Evolutionary conservation across 2,888 invertebrate species (phyloP).

Genomic region (Megastigmus dorsalis): DNA sequence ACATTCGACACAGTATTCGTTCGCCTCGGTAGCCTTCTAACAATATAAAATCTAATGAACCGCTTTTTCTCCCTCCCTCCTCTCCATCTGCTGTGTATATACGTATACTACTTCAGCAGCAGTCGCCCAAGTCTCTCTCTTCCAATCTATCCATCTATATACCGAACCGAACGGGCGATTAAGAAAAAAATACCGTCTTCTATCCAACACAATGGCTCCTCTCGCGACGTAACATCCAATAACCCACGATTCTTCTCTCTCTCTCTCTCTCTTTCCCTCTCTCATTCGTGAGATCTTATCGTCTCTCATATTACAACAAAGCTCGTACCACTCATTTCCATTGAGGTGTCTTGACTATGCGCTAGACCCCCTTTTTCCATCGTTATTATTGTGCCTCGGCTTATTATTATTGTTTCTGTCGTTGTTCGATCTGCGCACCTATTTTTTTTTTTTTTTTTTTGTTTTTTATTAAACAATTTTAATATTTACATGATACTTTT

Average conservation of each 20-base stretch:
- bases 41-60: constrained; percentile 36
- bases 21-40: constrained; percentile 33
- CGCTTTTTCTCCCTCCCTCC: neutral
- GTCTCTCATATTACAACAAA: constrained; percentile 48
- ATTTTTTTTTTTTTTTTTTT: neutral
- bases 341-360: constrained; percentile 26
- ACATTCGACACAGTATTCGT: constrained; percentile 11
- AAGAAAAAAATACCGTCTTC: neutral
- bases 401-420: neutral
- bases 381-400: neutral
- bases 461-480: neutral
- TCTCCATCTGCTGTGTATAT: no score
- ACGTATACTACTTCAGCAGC: no score
- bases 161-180: neutral
- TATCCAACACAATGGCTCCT: constrained; percentile 18
- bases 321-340: constrained; percentile 43
- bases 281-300: constrained; percentile 33
- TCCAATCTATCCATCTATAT: neutral
- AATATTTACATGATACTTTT: constrained; percentile 7
- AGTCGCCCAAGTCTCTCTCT: neutral
- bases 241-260: constrained; percentile 27
- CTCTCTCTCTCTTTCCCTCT: neutral
- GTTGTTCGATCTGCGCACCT: no score
- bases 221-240: constrained; percentile 40
- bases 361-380: constrained; percentile 3